Conservation (phyloP, 30 jellyfish, hydroid and myxozoan species). For the Sanderia malayensis region DNA sequence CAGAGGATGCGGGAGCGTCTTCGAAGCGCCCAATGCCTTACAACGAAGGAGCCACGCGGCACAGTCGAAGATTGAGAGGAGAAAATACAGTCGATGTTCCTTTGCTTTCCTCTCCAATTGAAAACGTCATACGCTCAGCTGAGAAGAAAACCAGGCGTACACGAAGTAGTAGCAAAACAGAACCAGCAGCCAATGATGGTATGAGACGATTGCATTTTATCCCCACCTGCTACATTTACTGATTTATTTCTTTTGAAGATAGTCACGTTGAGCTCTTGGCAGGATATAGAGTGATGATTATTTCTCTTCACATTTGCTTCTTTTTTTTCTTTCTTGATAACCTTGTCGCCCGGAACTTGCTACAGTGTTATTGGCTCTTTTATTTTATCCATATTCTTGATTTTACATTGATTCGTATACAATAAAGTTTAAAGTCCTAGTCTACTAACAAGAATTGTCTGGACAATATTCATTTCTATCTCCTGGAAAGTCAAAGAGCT, state of each 20-base stretch:
- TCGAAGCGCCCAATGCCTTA: background rate
- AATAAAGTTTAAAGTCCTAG: no score
- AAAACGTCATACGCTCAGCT: slow-evolving; percentile 40
- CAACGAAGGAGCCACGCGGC: slow-evolving; percentile 42
- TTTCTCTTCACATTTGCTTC: background rate
- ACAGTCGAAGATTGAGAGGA: slow-evolving; percentile 56
- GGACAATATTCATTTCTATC: no score
- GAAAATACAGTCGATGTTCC: slow-evolving; percentile 50
- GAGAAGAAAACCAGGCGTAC: slow-evolving; percentile 29
- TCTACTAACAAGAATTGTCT: no score
- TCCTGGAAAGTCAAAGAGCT: no score
- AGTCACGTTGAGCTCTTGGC: background rate
- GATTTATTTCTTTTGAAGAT: background rate
- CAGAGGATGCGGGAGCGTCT: background rate
- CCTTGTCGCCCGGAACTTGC: no score
- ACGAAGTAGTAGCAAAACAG: slow-evolving; percentile 1
- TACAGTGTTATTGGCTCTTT: background rate
- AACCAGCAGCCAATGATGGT: background rate
- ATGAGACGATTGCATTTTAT: no score
- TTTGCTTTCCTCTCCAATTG: slow-evolving; percentile 46
- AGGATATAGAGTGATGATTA: background rate
- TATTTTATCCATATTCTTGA: no score
- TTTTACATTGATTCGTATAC: no score
- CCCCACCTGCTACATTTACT: no score
- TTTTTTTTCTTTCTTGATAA: background rate